Evolutionary conservation across 53 echinoderm and acorn worm genomes (phyloP), one percentile per base, ranked within the genome.

Genomic region (Antedon mediterranea): DNA sequence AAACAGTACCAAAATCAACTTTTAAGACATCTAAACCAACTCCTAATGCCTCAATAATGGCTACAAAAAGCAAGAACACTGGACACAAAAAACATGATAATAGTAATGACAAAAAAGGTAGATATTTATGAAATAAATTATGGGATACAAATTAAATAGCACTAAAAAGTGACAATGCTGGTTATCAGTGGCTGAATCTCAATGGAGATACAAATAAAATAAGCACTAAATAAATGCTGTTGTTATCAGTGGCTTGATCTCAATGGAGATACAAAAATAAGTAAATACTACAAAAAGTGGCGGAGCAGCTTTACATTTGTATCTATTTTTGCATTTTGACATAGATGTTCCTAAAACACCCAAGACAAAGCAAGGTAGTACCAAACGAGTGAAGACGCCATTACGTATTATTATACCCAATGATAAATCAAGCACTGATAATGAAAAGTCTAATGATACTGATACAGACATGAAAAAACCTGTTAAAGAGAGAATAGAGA

Each of bases 341-440:
- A 15, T 26, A 57, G 57, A 57, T 57, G 1, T 57, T 57, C 89
- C 85, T 3, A 88, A 82, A 74, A 93, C 90, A 28, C 90, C 90
- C 76, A 86, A 42, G 26, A 74, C 75, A 4, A 70, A 81, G 57
- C 34, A 43, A 43, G 20, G 72, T 0, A 42, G 82, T 30, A 73
- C 81, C 27, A 93, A 93, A 79, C 82, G 88, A 71, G 93, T 93
- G 30, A 93, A 93, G 74, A 93, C 93, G 30, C 93, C 93, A 4
- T 82, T 93, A 4, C 90, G 90, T 73, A 86, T 93, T 13, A 78
- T 70, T 9, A 85, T 90, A 11, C 73, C 88, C 57, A 57, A 23
- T 57, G 57, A 57, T 57, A 57, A 57, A 23, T 57, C 57, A 3
- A 57, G 14, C 57, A 57, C 57, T 6, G 57, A 57, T 57, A 57